phyloP scores from a whole-genome alignment of 2,113 vertebrate species.

The Nesospiza acunhae region DNA sequence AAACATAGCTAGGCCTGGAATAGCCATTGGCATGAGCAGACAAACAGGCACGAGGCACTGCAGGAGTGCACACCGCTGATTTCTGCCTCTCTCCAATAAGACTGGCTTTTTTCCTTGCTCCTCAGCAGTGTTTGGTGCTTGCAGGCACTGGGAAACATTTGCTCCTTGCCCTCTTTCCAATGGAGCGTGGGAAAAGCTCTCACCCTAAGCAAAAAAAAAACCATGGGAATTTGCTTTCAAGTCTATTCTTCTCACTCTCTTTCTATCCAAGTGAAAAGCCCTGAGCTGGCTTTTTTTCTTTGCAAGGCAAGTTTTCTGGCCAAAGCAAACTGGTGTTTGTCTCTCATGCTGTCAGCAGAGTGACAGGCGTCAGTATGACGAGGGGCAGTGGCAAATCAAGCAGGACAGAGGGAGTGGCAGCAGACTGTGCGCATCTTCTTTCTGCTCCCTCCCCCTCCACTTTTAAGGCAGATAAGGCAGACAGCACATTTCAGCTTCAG shows the following conservation, averaged over 20 bases:
- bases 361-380: background rate
- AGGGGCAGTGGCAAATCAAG: background rate
- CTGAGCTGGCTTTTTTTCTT: slow-evolving; percentile 55
- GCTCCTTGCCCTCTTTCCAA: slow-evolving; percentile 42
- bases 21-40: background rate
- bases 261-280: slow-evolving; percentile 62
- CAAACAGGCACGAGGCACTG: fast-evolving
- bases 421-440: background rate
- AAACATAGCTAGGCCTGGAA: background rate
- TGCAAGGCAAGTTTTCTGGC: slow-evolving; percentile 51
- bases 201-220: slow-evolving; percentile 35
- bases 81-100: background rate
- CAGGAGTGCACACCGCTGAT: fast-evolving
- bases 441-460: fast-evolving
- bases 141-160: slow-evolving; percentile 25
- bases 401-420: background rate
- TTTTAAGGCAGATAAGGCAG: background rate
- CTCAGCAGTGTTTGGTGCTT: background rate
- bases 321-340: slow-evolving; percentile 21
- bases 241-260: slow-evolving; percentile 58
- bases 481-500: background rate
- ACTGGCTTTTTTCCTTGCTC: background rate
- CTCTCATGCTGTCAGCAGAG: slow-evolving; percentile 29
- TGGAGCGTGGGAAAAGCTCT: slow-evolving; percentile 61
- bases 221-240: slow-evolving; percentile 62